Evolutionary conservation across 2,797 vertebrate genomes (phyloP).

Genomic region (Pseudochromis fuscus): DNA sequence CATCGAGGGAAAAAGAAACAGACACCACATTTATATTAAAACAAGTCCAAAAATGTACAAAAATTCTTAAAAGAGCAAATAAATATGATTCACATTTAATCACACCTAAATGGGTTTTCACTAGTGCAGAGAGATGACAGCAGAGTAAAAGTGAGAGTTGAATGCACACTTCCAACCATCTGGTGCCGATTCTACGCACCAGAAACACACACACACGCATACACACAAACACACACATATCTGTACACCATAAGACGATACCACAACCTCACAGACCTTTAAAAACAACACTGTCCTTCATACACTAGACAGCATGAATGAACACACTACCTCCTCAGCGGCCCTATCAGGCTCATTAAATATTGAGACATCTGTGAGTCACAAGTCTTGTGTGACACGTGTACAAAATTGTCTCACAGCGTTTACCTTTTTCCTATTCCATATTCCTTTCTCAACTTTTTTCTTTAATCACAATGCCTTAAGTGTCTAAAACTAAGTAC

Average conservation of each 20-base stretch:
- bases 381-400: constrained; percentile 43
- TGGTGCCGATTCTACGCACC: constrained; percentile 60
- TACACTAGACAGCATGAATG: constrained; percentile 61
- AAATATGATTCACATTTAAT: constrained; percentile 90
- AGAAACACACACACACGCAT: constrained; percentile 42
- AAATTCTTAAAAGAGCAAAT: constrained; percentile 83
- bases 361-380: constrained; percentile 54
- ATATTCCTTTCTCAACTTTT: constrained; percentile 38
- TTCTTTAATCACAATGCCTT: constrained; percentile 49
- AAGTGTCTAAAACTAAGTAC: constrained; percentile 47
- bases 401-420: constrained; percentile 58
- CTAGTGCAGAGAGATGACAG: constrained; percentile 85
- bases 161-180: constrained; percentile 51
- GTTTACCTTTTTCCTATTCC: constrained; percentile 52
- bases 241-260: constrained; percentile 63
- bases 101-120: constrained; percentile 79
- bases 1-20: constrained; percentile 53
- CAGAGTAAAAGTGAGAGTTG: constrained; percentile 69
- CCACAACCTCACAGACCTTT: constrained; percentile 59
- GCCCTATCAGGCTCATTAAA: constrained; percentile 58
- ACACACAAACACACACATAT: constrained; percentile 22
- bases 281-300: constrained; percentile 63
- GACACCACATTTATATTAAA: constrained; percentile 80
- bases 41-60: constrained; percentile 83
- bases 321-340: constrained; percentile 53